Conservation (phyloP, 2,797 vertebrate genomes). For the Balearica regulorum region DNA sequence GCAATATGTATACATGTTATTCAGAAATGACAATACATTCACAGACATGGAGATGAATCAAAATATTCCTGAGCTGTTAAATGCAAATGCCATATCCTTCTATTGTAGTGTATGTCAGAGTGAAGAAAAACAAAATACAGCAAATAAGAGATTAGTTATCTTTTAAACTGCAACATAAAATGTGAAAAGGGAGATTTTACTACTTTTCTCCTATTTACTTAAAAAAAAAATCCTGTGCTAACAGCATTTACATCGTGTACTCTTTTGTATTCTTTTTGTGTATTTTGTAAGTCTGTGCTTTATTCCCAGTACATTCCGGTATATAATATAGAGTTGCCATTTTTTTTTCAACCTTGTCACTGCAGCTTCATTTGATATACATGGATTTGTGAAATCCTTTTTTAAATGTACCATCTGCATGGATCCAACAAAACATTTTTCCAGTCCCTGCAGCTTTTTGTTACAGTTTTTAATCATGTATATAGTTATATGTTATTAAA, state of each 20-base stretch:
- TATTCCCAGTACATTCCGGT: slow-evolving; percentile 17
- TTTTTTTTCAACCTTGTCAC: not conserved
- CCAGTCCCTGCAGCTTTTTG: slow-evolving; percentile 80
- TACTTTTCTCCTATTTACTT: slow-evolving; percentile 68
- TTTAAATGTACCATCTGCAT: slow-evolving; percentile 49
- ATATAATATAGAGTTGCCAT: slow-evolving; percentile 37
- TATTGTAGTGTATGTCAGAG: slow-evolving; percentile 42
- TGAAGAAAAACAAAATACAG: slow-evolving; percentile 28
- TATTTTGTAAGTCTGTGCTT: slow-evolving; percentile 62
- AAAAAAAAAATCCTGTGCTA: slow-evolving; percentile 72
- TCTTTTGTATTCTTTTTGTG: slow-evolving; percentile 59
- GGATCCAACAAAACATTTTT: slow-evolving; percentile 52
- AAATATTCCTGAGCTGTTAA: slow-evolving; percentile 53
- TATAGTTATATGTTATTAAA: slow-evolving; percentile 86
- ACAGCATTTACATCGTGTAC: slow-evolving; percentile 76
- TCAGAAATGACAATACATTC: slow-evolving; percentile 16
- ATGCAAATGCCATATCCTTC: slow-evolving; percentile 22
- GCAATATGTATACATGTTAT: not conserved
- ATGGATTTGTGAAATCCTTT: slow-evolving; percentile 38
- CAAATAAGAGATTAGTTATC: slow-evolving; percentile 65
- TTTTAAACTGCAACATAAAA: slow-evolving; percentile 67
- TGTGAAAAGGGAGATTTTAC: slow-evolving; percentile 68
- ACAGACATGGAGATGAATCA: not conserved
- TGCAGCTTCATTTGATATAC: slow-evolving; percentile 44
- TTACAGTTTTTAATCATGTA: slow-evolving; percentile 81